Evolutionary conservation across 2,113 vertebrate species (phyloP).

Genomic region (Epinephelus fuscoguttatus): DNA sequence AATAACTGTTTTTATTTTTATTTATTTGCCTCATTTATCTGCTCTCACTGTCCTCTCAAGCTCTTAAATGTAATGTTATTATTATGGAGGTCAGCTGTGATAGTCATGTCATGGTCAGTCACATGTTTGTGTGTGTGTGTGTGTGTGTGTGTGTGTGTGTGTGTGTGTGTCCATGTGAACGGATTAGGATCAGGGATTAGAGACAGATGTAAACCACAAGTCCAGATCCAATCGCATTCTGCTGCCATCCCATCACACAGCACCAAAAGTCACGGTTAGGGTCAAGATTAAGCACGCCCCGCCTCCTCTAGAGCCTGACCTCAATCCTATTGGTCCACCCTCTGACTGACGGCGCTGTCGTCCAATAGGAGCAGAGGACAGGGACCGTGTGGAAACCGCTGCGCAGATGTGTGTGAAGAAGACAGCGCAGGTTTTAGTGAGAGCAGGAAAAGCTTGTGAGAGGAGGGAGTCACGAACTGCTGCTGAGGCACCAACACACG

Average conservation of each 20-base stretch:
- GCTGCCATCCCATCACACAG: conserved; percentile 6
- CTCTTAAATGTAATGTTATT: too few relatives aligned
- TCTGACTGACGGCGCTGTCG: conserved; percentile 15
- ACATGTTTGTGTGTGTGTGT: too few relatives aligned
- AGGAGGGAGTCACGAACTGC: conserved; percentile 3
- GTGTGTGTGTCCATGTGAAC: conserved; percentile 13
- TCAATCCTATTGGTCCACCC: not conserved
- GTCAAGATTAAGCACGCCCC: conserved; percentile 34
- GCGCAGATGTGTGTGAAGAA: conserved; percentile 52
- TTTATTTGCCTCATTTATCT: too few relatives aligned
- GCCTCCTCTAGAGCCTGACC: fast-evolving
- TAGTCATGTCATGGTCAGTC: not conserved
- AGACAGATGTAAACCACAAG: conserved; percentile 66
- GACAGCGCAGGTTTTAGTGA: not conserved
- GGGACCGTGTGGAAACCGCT: not conserved
- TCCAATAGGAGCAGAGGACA: conserved; percentile 45
- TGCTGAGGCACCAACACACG: conserved; percentile 20
- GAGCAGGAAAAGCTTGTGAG: not conserved
- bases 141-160: not conserved
- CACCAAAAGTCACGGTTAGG: conserved; percentile 15
- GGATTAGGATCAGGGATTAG: conserved; percentile 68
- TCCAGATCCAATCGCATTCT: conserved; percentile 27
- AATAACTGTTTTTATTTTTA: not conserved
- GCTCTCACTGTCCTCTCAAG: too few relatives aligned
- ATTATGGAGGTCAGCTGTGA: not conserved